phyloP scores from a whole-genome alignment of 2,888 invertebrate genomes.

The Dorcus parallelipipedus region DNA sequence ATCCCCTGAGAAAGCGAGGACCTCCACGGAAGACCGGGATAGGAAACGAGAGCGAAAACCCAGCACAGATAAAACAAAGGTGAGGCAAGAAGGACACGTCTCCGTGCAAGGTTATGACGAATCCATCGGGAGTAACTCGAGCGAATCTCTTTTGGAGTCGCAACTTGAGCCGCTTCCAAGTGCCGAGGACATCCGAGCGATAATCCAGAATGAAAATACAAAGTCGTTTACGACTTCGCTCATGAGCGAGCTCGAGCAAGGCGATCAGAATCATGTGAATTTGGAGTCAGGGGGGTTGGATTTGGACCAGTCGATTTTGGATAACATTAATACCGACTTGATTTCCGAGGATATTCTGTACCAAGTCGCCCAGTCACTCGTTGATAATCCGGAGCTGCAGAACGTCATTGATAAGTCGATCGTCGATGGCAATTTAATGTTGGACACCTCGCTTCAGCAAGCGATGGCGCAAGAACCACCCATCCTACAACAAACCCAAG shows the following conservation, averaged over 20 bases:
- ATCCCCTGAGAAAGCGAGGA: slow-evolving; percentile 9
- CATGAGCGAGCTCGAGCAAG: slow-evolving; percentile 17
- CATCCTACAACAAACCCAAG: slow-evolving; percentile 7
- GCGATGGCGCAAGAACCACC: slow-evolving; percentile 19
- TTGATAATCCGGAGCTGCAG: slow-evolving; percentile 65
- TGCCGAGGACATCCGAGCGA: slow-evolving; percentile 41
- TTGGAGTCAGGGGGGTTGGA: slow-evolving; percentile 57
- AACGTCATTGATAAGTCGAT: slow-evolving; percentile 66
- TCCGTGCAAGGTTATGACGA: slow-evolving; percentile 19
- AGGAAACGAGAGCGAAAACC: slow-evolving; percentile 1
- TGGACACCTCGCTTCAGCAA: slow-evolving; percentile 38
- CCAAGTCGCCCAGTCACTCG: slow-evolving; percentile 68
- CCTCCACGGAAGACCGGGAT: slow-evolving; percentile 9
- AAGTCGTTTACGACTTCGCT: slow-evolving; percentile 37
- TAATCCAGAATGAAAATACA: slow-evolving; percentile 42
- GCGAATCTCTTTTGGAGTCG: slow-evolving; percentile 19
- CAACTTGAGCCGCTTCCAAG: slow-evolving; percentile 31
- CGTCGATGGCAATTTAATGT: slow-evolving; percentile 43
- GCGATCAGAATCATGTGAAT: slow-evolving; percentile 44
- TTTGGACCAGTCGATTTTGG: slow-evolving; percentile 56
- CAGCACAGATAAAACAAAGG: slow-evolving; percentile 13
- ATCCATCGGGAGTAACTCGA: slow-evolving; percentile 20
- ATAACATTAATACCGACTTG: slow-evolving; percentile 61
- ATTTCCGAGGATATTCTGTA: slow-evolving; percentile 68
- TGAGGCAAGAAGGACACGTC: slow-evolving; percentile 10